A percentile compares a stretch with the other conserved stretches of the same genome.
These are phyloP conservation scores for Myiothlypis coronata DNA, from an alignment of 2,797 vertebrate species.

Conservation along the genomic window DNA sequence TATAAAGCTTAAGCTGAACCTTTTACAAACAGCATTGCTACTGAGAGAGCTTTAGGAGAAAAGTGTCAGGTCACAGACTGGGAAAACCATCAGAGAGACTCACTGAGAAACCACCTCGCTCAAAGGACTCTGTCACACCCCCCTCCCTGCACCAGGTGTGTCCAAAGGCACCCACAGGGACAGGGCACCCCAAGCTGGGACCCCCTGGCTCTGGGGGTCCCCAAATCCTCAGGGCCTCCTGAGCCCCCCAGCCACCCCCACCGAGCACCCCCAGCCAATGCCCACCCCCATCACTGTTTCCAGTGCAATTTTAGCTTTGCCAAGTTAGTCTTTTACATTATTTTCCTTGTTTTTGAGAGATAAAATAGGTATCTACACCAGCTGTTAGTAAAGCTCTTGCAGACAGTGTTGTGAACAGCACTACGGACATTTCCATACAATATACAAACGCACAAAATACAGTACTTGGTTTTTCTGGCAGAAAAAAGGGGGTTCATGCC, in stretches of 20 bases:
- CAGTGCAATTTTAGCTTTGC: conserved; percentile 25
- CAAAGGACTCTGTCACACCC: background rate
- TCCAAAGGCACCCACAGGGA: background rate
- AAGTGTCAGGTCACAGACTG: background rate
- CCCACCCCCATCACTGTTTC: background rate
- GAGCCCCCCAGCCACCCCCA: background rate
- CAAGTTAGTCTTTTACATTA: background rate
- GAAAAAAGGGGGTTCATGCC: conserved; percentile 26
- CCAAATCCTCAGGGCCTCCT: background rate
- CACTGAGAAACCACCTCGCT: background rate
- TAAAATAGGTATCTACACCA: conserved; percentile 8
- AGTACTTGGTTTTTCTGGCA: conserved; percentile 75
- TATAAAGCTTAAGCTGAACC: conserved; percentile 18
- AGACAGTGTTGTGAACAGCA: conserved; percentile 58
- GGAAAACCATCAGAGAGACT: background rate
- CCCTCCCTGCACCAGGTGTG: background rate
- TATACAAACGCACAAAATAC: conserved; percentile 67
- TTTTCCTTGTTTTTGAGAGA: conserved; percentile 1
- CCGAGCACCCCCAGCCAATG: background rate
- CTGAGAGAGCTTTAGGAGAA: conserved; percentile 10
- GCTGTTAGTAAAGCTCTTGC: conserved; percentile 58
- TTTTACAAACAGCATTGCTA: background rate
- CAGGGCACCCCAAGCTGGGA: background rate
- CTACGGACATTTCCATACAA: conserved; percentile 45
- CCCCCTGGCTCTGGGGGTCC: background rate